Evolutionary conservation across 2,113 vertebrate species (phyloP).

Genomic region (Calidris pugnax): DNA sequence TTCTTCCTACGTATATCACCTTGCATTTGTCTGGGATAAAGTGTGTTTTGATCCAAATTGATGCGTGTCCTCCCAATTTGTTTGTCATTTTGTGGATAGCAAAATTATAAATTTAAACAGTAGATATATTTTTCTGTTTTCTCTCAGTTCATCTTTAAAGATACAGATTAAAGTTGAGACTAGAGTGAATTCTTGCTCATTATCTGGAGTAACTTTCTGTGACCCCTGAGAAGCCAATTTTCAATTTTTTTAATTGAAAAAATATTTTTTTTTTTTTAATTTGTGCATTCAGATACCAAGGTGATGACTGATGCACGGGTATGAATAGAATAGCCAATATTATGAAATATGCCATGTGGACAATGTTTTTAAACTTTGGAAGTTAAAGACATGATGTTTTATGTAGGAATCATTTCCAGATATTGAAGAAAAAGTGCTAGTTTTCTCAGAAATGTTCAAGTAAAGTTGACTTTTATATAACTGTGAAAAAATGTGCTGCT

Average conservation of each 20-base stretch:
- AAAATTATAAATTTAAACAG: not conserved
- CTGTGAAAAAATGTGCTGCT: conserved; percentile 67
- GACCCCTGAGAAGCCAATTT: not conserved
- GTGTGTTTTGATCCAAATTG: not conserved
- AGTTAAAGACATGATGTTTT: conserved; percentile 7
- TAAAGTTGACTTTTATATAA: conserved; percentile 65
- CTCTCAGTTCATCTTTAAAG: not conserved
- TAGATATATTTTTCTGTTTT: not conserved
- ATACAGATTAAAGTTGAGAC: not conserved
- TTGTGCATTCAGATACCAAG: not conserved
- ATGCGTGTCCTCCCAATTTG: not conserved
- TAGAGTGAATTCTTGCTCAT: not conserved
- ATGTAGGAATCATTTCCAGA: conserved; percentile 62
- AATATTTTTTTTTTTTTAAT: not conserved
- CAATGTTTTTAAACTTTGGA: conserved; percentile 3
- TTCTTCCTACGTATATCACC: not conserved
- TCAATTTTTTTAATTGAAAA: not conserved
- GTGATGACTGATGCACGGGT: not conserved
- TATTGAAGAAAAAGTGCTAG: conserved; percentile 66
- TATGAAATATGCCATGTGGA: conserved; percentile 24
- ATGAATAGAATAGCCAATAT: not conserved
- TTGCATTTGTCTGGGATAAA: not conserved
- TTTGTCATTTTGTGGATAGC: not conserved
- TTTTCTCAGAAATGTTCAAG: conserved; percentile 69
- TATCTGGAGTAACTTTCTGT: not conserved